Evolutionary conservation across 1,140 invertebrate genomes (phyloP), one percentile per base, ranked within the genome.

Genomic region (Lasaia peninsularis): DNA sequence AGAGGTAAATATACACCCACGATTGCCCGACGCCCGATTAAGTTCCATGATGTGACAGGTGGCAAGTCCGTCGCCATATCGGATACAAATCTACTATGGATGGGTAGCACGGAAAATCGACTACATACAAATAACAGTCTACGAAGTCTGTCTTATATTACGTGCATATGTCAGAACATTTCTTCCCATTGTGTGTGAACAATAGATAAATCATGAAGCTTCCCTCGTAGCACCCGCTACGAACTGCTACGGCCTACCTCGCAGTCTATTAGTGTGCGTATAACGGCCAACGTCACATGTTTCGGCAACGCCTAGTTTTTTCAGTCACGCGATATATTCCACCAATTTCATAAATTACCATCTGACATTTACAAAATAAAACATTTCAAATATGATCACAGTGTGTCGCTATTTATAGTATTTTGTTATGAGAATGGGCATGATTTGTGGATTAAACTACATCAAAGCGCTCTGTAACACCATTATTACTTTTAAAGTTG

Each of bases 281-380:
- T 48, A 11, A n/a, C n/a, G 24, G 5, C 5, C 11, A 48, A n/a
- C 44, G 44, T 48, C 44, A 48, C 44, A 48, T 48, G 18, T 48
- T 48, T 48, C 44, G 44, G 44, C 44, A 48, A 48, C 44, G 44
- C 44, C 44, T 48, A 11, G 18, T 48, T 21, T 48, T 48, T 48
- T 48, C 20, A 20, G 44, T 48, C 44, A 48, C 44, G 44, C 44
- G 20, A 48, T 21, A 20, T 48, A 11, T 48, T 48, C 18, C 18
- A n/a, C 44, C 44, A 48, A 48, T 48, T 18, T 48, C 20, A 48
- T 48, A 48, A 48, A 48, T 48, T 48, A 48, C 44, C 44, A 48
- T 48, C 20, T 48, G 44, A 48, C 44, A 21, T 48, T 48, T 48
- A 48, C 44, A 21, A 21, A 48, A 48, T 48, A 48, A 20, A 48